A percentile compares a stretch with the other conserved stretches of the same genome.
These are phyloP conservation scores for Sphaerophoria taeniata DNA, from an alignment of 2,888 invertebrate species.

Conservation along the genomic window DNA sequence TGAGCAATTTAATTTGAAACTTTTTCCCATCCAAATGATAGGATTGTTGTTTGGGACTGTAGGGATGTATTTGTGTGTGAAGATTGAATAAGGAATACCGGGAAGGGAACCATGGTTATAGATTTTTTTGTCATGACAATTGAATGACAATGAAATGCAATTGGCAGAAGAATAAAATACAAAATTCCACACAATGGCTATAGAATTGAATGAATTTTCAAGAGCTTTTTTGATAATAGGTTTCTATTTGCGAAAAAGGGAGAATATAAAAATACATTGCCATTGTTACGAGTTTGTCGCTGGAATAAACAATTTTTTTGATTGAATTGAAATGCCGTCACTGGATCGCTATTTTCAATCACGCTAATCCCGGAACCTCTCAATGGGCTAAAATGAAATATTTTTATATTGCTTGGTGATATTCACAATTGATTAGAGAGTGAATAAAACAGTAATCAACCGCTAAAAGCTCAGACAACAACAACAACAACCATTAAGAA, in stretches of 20 bases:
- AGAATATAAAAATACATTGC: no score
- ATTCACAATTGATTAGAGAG: no score
- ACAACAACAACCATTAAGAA: no score
- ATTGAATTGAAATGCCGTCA: no score
- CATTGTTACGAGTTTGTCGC: no score
- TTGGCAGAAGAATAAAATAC: slow-evolving; percentile 4
- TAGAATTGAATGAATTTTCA: background rate
- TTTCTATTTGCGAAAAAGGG: background rate
- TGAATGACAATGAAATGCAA: slow-evolving; percentile 47
- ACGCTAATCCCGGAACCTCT: no score
- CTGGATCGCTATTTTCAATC: no score
- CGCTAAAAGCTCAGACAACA: no score
- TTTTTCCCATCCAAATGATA: slow-evolving; percentile 39
- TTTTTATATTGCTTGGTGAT: no score
- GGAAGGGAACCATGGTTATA: background rate
- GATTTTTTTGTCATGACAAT: slow-evolving; percentile 38
- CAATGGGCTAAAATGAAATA: no score
- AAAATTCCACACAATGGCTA: slow-evolving; percentile 13
- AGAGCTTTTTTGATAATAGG: background rate
- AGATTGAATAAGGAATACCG: background rate
- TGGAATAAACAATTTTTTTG: no score
- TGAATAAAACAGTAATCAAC: no score
- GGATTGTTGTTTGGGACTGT: background rate
- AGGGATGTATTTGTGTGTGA: background rate
- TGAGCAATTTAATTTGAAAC: slow-evolving; percentile 57